A percentile compares a stretch with the other conserved stretches of the same genome.
Evolutionary conservation across 2,888 invertebrate genomes (phyloP).

Genomic region (Coleophora flavipennella): DNA sequence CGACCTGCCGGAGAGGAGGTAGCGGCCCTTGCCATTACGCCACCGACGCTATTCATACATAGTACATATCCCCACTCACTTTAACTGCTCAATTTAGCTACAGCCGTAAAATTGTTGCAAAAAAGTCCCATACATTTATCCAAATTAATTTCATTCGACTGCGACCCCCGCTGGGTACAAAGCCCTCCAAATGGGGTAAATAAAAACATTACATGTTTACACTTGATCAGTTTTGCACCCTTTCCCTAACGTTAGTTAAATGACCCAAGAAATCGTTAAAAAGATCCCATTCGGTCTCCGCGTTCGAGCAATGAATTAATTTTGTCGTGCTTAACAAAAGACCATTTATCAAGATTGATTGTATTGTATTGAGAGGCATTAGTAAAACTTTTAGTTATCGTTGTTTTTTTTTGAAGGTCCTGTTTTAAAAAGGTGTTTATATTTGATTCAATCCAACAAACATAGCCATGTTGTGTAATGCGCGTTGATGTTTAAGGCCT

Average conservation of each 20-base stretch:
- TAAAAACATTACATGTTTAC: conserved; percentile 63
- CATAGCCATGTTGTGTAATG: too few relatives aligned
- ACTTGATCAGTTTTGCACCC: conserved; percentile 60
- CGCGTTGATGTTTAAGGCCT: too few relatives aligned
- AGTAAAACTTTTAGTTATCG: too few relatives aligned
- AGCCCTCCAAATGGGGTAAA: conserved; percentile 32
- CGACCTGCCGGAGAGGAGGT: too few relatives aligned
- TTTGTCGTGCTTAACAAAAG: conserved; percentile 15
- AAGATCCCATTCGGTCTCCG: conserved; percentile 24
- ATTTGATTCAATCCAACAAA: too few relatives aligned
- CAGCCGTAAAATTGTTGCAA: conserved; percentile 4
- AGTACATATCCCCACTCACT: too few relatives aligned
- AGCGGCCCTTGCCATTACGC: too few relatives aligned
- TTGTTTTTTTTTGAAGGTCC: too few relatives aligned
- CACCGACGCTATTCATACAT: too few relatives aligned
- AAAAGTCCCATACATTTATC: conserved; percentile 7
- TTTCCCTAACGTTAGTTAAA: conserved; percentile 61
- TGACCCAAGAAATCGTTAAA: conserved; percentile 53
- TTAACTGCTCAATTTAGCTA: background rate
- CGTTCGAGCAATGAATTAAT: conserved; percentile 26
- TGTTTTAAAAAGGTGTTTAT: too few relatives aligned
- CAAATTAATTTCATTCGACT: conserved; percentile 19
- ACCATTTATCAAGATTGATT: background rate
- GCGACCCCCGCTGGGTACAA: conserved; percentile 20
- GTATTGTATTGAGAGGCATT: too few relatives aligned